Evolutionary conservation across 2,888 invertebrate genomes (phyloP), one percentile per base, ranked within the genome.

Genomic region (Hedychridium roseum): DNA sequence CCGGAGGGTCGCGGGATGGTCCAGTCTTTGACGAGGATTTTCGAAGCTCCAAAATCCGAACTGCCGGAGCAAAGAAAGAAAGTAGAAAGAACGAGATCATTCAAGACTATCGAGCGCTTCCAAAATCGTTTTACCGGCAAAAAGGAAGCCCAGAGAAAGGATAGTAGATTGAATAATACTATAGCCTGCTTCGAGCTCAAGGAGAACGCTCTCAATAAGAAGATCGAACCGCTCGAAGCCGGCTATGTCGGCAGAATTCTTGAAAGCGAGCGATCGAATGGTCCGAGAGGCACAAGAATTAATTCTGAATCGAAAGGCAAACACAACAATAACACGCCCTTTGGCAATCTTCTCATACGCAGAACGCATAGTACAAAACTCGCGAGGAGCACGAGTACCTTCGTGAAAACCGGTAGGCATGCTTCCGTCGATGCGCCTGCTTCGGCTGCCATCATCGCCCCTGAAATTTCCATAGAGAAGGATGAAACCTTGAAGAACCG

Each of bases 311-410:
- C 48, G 1, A 54, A 52, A 18, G 37, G 34, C 31, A 61, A 62
- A 6, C 60, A 60, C 40, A 82, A 82, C 57, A 81, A 78, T 6
- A 50, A 30, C 27, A 62, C 68, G 14, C 64, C 63, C 3, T 68
- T 75, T 14, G 66, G 71, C 6, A 74, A 73, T 56, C 60, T 89
- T 54, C 57, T 89, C 60, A 88, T 89, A 64, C 82, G 89, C 7
- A 82, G 89, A 45, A 88, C 89, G 3, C 86, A 89, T 66, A 89
- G 89, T 59, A 88, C 89, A 1, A 89, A 89, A 72, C 72, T 89
- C 36, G 86, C 87, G 1, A 82, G 89, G 49, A 89, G 87, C 64
- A 87, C 87, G 66, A 73, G 73, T 46, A 68, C 73, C 6, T 44
- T 75, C 44, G 67, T 71, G 15, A 71, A 71, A 42, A 47, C 64